These are phyloP conservation scores for Darevskia mixta DNA, from an alignment of 2,797 vertebrate genomes.

Conservation along the genomic window DNA sequence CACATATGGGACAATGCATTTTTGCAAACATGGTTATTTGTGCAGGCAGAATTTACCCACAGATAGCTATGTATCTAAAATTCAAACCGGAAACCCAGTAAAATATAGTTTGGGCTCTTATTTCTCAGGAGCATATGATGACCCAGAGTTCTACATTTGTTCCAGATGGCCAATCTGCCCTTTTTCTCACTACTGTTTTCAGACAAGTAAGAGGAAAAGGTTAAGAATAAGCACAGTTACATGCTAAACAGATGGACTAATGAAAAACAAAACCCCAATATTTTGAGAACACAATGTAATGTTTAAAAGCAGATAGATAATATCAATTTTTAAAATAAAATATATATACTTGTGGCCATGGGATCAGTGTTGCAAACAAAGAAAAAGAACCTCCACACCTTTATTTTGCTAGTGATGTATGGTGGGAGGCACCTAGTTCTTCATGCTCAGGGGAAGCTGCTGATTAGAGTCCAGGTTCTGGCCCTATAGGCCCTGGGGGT, in stretches of 20 bases:
- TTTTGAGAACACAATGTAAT: conserved; percentile 18
- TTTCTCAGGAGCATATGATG: conserved; percentile 53
- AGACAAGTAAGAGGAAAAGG: conserved; percentile 61
- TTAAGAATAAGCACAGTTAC: conserved; percentile 33
- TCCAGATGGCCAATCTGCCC: conserved; percentile 70
- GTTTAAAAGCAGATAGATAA: conserved; percentile 29
- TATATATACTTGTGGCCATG: not conserved
- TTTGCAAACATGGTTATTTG: conserved; percentile 73
- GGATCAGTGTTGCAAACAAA: not conserved
- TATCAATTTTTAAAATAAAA: not conserved
- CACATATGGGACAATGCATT: conserved; percentile 72
- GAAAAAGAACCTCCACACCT: no score
- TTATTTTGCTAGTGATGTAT: rapidly evolving
- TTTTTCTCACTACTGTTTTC: conserved; percentile 62
- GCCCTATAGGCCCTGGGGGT: no score
- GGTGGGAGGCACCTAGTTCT: no score
- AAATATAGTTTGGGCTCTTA: conserved; percentile 63
- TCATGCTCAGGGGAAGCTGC: no score
- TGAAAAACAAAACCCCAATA: conserved; percentile 49
- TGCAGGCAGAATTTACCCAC: conserved; percentile 70
- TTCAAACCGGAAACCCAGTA: conserved; percentile 67
- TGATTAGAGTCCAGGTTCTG: no score
- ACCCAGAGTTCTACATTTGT: conserved; percentile 53
- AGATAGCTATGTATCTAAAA: conserved; percentile 76
- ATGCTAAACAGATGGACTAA: conserved; percentile 38